A percentile compares a stretch with the other conserved stretches of the same genome.
These are phyloP conservation scores for Noctua janthe DNA, from an alignment of 2,888 invertebrate genomes.

Conservation along the genomic window DNA sequence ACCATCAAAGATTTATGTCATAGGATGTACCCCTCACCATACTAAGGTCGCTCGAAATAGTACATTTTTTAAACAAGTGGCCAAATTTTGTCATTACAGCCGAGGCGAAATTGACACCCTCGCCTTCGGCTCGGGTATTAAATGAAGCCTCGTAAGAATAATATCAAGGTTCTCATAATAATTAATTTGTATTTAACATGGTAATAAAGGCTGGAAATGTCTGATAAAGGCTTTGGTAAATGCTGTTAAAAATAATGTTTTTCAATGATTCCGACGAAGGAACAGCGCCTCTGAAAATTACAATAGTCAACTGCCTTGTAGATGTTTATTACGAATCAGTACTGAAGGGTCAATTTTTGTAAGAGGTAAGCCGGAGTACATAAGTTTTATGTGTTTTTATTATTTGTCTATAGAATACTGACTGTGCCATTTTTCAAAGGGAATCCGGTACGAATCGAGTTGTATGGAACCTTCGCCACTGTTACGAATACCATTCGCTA, in stretches of 20 bases:
- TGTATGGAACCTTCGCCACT: no score
- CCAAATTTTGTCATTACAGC: neutral
- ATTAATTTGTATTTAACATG: neutral
- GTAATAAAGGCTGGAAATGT: neutral
- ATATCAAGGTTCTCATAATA: neutral
- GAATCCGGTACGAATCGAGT: no score
- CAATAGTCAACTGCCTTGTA: neutral
- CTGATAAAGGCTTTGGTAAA: neutral
- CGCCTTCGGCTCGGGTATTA: neutral
- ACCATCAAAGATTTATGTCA: neutral
- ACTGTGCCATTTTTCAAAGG: no score
- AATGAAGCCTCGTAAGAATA: neutral
- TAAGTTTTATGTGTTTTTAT: no score
- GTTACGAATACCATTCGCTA: neutral
- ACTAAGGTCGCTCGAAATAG: neutral
- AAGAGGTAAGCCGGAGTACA: no score
- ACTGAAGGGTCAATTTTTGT: no score
- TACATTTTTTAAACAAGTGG: no score
- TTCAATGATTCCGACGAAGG: neutral
- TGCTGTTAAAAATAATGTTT: neutral
- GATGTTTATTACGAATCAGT: neutral
- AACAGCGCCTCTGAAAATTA: neutral
- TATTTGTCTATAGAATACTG: no score
- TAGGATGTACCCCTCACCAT: neutral
- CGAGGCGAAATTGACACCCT: neutral